phyloP scores from a whole-genome alignment of 2,113 vertebrate species.

The Xyliphius kryptos region DNA sequence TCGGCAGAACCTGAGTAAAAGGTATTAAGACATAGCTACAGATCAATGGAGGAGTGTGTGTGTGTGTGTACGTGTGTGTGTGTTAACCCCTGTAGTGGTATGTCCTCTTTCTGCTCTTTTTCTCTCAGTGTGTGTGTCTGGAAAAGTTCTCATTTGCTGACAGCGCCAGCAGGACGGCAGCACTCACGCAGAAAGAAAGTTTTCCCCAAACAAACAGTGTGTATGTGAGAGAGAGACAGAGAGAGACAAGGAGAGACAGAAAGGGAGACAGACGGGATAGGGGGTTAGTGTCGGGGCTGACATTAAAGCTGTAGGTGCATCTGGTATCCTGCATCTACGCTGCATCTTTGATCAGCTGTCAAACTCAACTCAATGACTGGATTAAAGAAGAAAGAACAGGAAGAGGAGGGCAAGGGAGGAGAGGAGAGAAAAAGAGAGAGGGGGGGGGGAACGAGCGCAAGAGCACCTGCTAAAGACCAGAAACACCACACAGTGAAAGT shows the following conservation, averaged over 20 bases:
- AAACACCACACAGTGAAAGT: too few relatives aligned
- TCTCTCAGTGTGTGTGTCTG: conserved; percentile 65
- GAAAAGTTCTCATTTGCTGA: conserved; percentile 65
- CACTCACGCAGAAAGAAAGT: conserved; percentile 15
- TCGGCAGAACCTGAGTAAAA: too few relatives aligned
- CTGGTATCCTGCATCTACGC: conserved; percentile 52
- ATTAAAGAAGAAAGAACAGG: conserved; percentile 53
- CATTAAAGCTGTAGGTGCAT: conserved; percentile 57
- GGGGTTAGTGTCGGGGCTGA: conserved; percentile 51
- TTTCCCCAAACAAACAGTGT: conserved; percentile 23
- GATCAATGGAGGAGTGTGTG: conserved; percentile 8
- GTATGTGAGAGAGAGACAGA: conserved; percentile 52
- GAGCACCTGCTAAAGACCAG: not conserved
- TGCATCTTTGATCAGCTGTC: conserved; percentile 66
- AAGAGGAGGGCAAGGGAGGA: too few relatives aligned
- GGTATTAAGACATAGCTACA: too few relatives aligned
- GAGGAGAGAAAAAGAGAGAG: not conserved
- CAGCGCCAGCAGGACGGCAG: conserved; percentile 46
- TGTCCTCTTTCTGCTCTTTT: conserved; percentile 56
- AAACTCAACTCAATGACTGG: conserved; percentile 63
- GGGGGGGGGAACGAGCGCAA: not conserved
- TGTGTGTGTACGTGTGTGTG: conserved; percentile 59
- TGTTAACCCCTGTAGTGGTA: conserved; percentile 56
- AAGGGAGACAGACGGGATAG: not conserved
- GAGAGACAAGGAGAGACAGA: conserved; percentile 41